These are phyloP conservation scores for Drosophila santomea DNA, from an alignment of 1,140 invertebrate genomes.

Conservation along the genomic window DNA sequence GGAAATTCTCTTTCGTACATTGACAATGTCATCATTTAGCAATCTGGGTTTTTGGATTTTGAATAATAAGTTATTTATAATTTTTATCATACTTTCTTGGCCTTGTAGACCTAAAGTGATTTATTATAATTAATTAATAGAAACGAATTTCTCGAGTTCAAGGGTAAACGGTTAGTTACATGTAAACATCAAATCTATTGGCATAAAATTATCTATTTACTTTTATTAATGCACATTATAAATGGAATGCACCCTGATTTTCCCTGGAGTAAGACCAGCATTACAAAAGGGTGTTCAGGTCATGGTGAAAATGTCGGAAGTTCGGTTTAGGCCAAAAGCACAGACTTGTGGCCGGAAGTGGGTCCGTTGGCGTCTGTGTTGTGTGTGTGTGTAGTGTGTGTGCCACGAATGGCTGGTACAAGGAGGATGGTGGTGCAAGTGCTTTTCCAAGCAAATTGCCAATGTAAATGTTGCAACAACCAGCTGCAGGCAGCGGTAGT, in stretches of 20 bases:
- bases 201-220: no score
- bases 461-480: conserved; percentile 77
- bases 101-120: no score
- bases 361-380: conserved; percentile 38
- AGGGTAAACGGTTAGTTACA: no score
- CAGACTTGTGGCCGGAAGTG: conserved; percentile 67
- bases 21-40: no score
- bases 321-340: conserved; percentile 51
- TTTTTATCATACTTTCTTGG: no score
- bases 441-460: conserved; percentile 74
- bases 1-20: conserved; percentile 21
- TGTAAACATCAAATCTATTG: no score
- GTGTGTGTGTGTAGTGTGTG: background rate
- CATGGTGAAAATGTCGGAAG: conserved; percentile 47
- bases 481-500: conserved; percentile 40
- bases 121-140: no score
- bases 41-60: no score
- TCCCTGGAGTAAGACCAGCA: background rate
- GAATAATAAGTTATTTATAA: no score
- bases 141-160: background rate
- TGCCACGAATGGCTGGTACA: background rate
- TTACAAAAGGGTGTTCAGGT: conserved; percentile 21
- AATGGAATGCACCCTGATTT: background rate
- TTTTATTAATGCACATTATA: background rate
- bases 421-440: conserved; percentile 47